These are phyloP conservation scores for Phoenicopterus ruber DNA, from an alignment of 2,113 vertebrate genomes.

Conservation along the genomic window DNA sequence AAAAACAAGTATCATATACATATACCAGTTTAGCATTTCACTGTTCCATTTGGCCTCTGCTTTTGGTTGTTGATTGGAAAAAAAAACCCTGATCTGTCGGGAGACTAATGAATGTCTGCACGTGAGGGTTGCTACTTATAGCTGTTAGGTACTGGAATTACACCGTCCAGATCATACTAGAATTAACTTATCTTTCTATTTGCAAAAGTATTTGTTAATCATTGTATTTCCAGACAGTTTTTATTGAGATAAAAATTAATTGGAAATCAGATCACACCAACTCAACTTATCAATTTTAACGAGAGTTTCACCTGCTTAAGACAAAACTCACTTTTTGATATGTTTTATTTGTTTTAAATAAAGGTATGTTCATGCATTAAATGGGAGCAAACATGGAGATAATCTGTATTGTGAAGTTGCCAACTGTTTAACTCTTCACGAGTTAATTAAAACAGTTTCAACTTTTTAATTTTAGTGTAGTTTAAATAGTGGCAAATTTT, in stretches of 20 bases:
- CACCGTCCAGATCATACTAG: not conserved
- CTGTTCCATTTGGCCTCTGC: not conserved
- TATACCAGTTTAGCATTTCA: not conserved
- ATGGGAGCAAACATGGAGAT: not conserved
- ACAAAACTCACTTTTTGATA: not conserved
- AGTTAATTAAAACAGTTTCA: constrained; percentile 27
- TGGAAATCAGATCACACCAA: not conserved
- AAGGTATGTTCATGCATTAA: not conserved
- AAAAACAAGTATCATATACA: not conserved
- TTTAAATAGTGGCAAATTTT: constrained; percentile 55
- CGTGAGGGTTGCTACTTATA: not conserved
- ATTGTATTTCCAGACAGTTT: not conserved
- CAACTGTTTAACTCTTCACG: not conserved
- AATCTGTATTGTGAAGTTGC: not conserved
- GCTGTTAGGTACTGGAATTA: not conserved
- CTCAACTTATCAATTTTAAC: not conserved
- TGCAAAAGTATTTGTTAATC: not conserved
- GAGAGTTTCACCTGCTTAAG: not conserved
- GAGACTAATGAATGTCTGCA: not conserved
- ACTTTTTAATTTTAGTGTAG: constrained; percentile 7
- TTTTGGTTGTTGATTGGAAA: not conserved
- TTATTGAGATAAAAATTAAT: not conserved
- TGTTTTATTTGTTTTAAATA: not conserved
- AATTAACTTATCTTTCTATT: not conserved
- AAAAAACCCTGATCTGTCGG: not conserved